Base-by-base conservation (phyloP, 2,797 vertebrate species). In the Spondyliosoma cantharus region DNA sequence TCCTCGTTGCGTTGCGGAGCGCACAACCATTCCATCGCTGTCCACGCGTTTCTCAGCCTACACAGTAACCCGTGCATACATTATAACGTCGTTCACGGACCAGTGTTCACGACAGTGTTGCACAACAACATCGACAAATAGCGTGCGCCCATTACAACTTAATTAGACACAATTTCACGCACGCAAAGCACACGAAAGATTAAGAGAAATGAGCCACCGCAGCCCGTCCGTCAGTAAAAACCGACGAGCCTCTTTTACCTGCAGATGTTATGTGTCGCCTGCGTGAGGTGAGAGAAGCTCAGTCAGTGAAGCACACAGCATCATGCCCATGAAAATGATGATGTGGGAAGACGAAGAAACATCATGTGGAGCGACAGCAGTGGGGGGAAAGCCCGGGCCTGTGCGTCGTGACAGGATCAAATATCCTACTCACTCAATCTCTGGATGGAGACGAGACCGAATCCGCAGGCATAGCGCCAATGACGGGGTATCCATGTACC, bases 11-110 rank as follows among this genome's bases (percentile, higher is more conserved):
- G 90, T 74, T 81, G 92, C 92, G 80, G 87, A 89, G 92, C 91
- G 82, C 90, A 84, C 86, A 90, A 90, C 80, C 92, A 92, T 92
- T 90, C 91, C 91, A 68, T 32, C 85, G 87, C 87, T 84, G 83
- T 91, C 90, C 88, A 91, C 91, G 90, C 91, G 91, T 87, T 91
- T 85, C 76, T 86, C 93, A 91, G 89, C 92, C 93, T 92, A 93
- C 93, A 92, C 92, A 90, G 82, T 81, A 83, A 32, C 84, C 92
- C 76, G 90, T 76, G 87, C 91, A 84, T 59, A 76, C 80, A 88
- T 86, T 86, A 84, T 6, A 76, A 67, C 74, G 53, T 43, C 54
- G 75, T 81, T 22, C 80, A 82, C 80, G 52, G 75, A 76, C 70
- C 84, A 49, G 3, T 71, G 81, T 87, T 77, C 91, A 83, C 76